phyloP scores from a whole-genome alignment of 2,888 invertebrate species.

The Ormyrus nitidulus region DNA sequence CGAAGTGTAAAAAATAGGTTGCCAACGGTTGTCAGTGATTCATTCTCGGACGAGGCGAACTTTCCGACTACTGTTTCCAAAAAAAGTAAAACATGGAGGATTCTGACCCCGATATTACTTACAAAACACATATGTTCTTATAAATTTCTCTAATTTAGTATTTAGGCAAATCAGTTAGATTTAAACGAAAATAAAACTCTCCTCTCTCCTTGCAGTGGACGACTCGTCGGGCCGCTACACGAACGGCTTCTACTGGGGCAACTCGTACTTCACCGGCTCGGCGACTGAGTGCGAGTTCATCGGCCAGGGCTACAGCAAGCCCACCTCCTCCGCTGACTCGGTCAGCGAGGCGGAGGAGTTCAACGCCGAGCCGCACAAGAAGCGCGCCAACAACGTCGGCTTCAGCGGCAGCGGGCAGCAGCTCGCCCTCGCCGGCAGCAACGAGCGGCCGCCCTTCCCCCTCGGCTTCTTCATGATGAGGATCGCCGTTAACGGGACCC shows the following conservation, averaged over 20 bases:
- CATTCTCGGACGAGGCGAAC: too few species aligned
- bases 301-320: conserved; percentile 58
- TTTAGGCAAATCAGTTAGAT: too few species aligned
- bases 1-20: too few species aligned
- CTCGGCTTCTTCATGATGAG: conserved; percentile 72
- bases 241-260: conserved; percentile 74
- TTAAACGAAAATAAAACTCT: too few species aligned
- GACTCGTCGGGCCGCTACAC: conserved; percentile 74
- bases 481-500: conserved; percentile 68
- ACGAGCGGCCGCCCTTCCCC: conserved; percentile 69
- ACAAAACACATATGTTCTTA: too few species aligned
- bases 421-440: background rate
- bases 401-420: conserved; percentile 55
- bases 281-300: conserved; percentile 72
- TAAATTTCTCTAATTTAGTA: too few species aligned
- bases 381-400: conserved; percentile 58
- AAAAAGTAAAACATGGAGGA: too few species aligned
- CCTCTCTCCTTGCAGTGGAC: conserved; percentile 65
- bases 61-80: too few species aligned
- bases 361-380: conserved; percentile 65
- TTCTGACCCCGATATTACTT: too few species aligned
- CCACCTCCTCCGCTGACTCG: conserved; percentile 17
- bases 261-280: conserved; percentile 73
- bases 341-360: conserved; percentile 62
- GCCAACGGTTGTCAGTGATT: too few species aligned